Base-by-base conservation (phyloP, 2,113 vertebrate species). In the Larimichthys crocea region DNA sequence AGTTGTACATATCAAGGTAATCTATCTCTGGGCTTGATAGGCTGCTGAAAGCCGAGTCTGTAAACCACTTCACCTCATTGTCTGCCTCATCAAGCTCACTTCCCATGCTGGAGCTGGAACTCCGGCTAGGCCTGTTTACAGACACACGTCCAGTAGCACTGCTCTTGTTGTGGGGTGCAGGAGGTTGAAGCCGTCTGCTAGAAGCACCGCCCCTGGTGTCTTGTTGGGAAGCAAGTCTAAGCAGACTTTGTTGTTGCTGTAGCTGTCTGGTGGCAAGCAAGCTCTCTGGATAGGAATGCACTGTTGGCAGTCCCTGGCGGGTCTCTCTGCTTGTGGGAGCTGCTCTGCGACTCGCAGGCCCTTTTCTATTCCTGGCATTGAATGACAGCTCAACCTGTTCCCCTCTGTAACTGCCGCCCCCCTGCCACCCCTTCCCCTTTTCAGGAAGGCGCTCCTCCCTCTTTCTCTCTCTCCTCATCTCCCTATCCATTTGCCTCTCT, bases 321-420 rank as follows among this genome's bases (percentile, higher is more conserved):
- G 76, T 94, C 89, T 95, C 91, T 94, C 89, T 88, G 79, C 90
- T 85, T 93, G 93, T 94, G 89, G 92, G 90, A 92, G 94, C 94
- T 93, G 94, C 85, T 80, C 94, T 93, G 92, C 83, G 85, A 86
- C 93, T 93, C 48, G 40, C 93, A 75, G 87, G 92, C 74, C 90
- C 94, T 89, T 93, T 93, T 96, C 96, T 97, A 97, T 97, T 97
- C 95, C 95, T 95, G 94, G 95, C 91, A 71, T 84, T 94, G 93
- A 94, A 86, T 96, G 96, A 96, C 97, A 96, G 95, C 94, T 96
- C 96, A 96, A 95, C 96, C 96, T 96, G 96, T 96, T 92, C 90
- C 94, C 89, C 94, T 94, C 94, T 95, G 94, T 94, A 92, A 94
- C 92, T 93, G 92, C 78, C 80, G 52, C 92, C 89, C 73, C 69